Evolutionary conservation across 2,113 vertebrate species (phyloP).

Genomic region (Neodon shergylaensis): DNA sequence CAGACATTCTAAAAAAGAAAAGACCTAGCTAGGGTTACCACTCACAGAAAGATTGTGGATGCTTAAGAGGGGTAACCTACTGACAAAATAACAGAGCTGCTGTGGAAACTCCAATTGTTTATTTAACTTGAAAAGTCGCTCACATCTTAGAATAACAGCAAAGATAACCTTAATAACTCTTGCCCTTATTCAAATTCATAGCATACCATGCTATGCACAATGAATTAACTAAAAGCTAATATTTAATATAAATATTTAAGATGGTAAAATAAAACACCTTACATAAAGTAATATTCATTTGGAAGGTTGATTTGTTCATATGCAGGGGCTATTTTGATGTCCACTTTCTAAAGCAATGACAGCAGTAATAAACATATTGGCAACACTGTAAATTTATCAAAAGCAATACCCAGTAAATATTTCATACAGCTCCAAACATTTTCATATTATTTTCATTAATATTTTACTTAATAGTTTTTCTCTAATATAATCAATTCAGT

Average conservation of each 20-base stretch:
- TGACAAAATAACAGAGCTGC: background rate
- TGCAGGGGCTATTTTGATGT: conserved; percentile 33
- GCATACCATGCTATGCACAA: background rate
- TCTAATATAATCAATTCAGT: conserved; percentile 62
- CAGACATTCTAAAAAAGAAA: background rate
- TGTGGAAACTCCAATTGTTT: background rate
- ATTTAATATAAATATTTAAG: conserved; percentile 58
- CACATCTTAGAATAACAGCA: background rate
- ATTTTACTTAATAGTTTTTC: conserved; percentile 72
- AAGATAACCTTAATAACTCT: background rate
- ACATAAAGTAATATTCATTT: conserved; percentile 47
- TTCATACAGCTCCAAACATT: conserved; percentile 68
- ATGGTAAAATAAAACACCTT: conserved; percentile 59
- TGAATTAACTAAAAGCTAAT: conserved; percentile 51
- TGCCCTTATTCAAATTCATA: background rate
- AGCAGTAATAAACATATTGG: conserved; percentile 46
- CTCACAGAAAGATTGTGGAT: background rate
- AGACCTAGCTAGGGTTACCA: background rate
- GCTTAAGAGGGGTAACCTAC: background rate
- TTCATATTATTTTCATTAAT: conserved; percentile 71
- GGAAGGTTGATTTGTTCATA: conserved; percentile 64
- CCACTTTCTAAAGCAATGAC: conserved; percentile 7
- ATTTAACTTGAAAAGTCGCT: background rate
- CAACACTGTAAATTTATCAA: conserved; percentile 64
- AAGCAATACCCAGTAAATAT: conserved; percentile 63